Percentiles rank a stretch among this genome's conserved stretches.
Evolutionary conservation across 1,140 invertebrate species (phyloP).

Genomic region (Heliconius hermathena): DNA sequence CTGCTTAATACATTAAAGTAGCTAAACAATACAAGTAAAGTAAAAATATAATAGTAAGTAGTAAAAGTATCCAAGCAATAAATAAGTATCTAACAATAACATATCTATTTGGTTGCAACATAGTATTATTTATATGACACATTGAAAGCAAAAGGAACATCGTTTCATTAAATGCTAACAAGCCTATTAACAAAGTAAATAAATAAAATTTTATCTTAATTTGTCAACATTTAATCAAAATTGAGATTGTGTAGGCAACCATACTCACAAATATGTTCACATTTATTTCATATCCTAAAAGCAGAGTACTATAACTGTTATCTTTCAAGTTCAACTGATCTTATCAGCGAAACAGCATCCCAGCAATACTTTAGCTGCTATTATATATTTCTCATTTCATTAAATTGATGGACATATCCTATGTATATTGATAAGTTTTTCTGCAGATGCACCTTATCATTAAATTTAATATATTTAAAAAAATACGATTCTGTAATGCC

Average conservation of each 20-base stretch:
- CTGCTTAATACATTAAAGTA: no score
- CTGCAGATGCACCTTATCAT: no score
- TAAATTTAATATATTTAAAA: no score
- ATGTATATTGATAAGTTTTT: not conserved
- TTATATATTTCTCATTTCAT: not conserved
- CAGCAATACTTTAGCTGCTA: not conserved
- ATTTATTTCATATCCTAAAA: conserved; percentile 18
- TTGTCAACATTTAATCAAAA: not conserved
- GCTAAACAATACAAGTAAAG: no score
- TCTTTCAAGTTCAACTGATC: conserved; percentile 34
- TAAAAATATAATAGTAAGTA: no score
- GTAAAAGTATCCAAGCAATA: no score
- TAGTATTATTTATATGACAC: no score
- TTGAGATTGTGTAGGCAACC: not conserved
- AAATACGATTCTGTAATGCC: no score
- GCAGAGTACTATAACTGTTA: conserved; percentile 26
- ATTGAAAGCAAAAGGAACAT: no score
- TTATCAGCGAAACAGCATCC: conserved; percentile 26
- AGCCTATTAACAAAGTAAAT: not conserved
- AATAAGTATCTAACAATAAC: no score
- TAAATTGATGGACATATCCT: not conserved
- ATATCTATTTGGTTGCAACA: no score
- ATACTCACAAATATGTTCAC: not conserved
- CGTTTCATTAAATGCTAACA: no score
- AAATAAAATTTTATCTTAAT: not conserved